Base-by-base conservation (phyloP, 2,888 invertebrate species). In the Callyntrura sp. region DNA sequence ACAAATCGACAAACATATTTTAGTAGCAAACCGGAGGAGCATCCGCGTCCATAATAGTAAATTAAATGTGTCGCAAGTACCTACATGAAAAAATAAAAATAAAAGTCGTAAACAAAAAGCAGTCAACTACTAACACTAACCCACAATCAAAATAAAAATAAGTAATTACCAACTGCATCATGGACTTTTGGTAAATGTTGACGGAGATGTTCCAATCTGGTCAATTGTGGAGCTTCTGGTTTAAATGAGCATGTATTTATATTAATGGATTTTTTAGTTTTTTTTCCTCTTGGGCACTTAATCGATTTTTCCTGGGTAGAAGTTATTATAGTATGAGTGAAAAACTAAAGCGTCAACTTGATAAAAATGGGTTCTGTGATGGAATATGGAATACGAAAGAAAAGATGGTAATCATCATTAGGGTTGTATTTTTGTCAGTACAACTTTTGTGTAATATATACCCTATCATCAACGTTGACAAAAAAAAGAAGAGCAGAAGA, bases 401-500 rank as follows among this genome's bases (percentile, higher is more conserved):
- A 4, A 35, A 35, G 35, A 35, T 35, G 35, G 35, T 35, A 35
- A 68, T 68, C 12, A 51, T 12, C 51, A 12, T 51, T 14, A 51
- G 9, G 12, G 35, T 25, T 68, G 9, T 35, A 68, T 28, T 28
- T 6, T 68, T 68, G 14, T 68, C 28, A 9, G 14, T 68, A 5
- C 3, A 20, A 28, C 68, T 25, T n/a, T n/a, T n/a, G n/a, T 35
- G 35, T 35, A 35, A 35, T 35, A 6, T 76, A 55, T 23, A 55
- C 25, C 51, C 25, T 25, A 55, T 78, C 78, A 78, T 55, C 78
- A 78, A 4, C 0, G 14, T 20, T 0, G 78, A 78, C 57, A 17
- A 78, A 55, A 78, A 78, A 55, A 78, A 55, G 12, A 78, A 55
- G n/a, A 73, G 60, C 12, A 60, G 60, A 35, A 51, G 57, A 78